Percentiles rank a stretch among this genome's conserved stretches.
phyloP scores from a whole-genome alignment of 2,888 invertebrate genomes.

The Leptinotarsa tumamoca region DNA sequence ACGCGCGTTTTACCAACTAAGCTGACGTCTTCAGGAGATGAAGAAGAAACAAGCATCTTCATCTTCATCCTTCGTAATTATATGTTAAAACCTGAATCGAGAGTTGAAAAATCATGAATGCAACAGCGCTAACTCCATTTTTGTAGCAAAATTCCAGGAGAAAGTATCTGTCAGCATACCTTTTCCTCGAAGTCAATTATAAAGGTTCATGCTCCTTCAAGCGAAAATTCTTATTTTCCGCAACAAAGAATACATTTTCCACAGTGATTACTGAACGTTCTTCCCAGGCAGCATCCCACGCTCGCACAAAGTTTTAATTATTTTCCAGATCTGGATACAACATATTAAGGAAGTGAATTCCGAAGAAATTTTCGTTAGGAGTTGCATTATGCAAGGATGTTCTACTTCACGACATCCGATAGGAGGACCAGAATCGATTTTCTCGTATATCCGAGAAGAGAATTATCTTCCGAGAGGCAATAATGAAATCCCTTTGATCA shows the following conservation, averaged over 20 bases:
- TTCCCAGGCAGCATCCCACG: not conserved
- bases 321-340: not conserved
- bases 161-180: conserved; percentile 40
- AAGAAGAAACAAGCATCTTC: too few species aligned
- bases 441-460: not conserved
- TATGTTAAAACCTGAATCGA: too few species aligned
- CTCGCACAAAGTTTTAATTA: not conserved
- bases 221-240: conserved; percentile 55
- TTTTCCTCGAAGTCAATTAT: conserved; percentile 43
- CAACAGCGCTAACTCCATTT: conserved; percentile 31
- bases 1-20: too few species aligned
- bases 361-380: not conserved
- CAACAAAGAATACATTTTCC: conserved; percentile 53
- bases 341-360: not conserved
- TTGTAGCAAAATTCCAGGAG: conserved; percentile 32
- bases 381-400: not conserved
- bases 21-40: too few species aligned
- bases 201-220: conserved; percentile 45
- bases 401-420: not conserved
- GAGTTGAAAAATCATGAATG: too few species aligned
- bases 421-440: not conserved
- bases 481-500: not conserved
- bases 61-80: too few species aligned
- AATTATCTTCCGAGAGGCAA: not conserved
- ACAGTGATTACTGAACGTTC: conserved; percentile 44